Evolutionary conservation across 2,113 vertebrate genomes (phyloP).

Genomic region (Alouatta palliata): DNA sequence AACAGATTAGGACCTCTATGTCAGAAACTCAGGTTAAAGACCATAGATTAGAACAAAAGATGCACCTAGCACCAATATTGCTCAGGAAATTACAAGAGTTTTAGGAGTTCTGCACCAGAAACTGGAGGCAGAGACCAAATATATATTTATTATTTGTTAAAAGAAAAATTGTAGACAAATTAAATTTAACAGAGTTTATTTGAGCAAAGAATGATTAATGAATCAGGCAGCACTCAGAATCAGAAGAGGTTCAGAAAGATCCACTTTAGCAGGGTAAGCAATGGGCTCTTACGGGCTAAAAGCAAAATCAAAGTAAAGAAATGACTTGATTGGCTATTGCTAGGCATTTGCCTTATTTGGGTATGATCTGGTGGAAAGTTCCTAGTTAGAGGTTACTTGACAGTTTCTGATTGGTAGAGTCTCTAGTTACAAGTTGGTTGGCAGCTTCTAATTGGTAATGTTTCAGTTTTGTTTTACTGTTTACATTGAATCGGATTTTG

Average conservation of each 20-base stretch:
- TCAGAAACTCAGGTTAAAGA: background rate
- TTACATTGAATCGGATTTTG: background rate
- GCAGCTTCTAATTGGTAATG: background rate
- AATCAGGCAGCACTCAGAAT: background rate
- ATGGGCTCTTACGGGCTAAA: background rate
- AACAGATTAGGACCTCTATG: background rate
- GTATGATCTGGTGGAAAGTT: background rate
- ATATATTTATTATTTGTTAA: background rate
- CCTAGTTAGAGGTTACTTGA: background rate
- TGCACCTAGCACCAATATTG: background rate
- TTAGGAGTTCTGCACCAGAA: background rate
- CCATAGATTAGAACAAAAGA: background rate
- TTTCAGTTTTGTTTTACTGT: background rate
- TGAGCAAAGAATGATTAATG: background rate
- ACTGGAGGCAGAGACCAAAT: background rate
- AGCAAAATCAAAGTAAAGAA: background rate
- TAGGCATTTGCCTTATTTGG: background rate
- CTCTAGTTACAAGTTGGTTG: background rate
- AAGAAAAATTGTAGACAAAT: background rate
- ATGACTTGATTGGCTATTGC: background rate
- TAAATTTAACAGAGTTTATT: background rate
- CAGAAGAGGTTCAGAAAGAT: background rate
- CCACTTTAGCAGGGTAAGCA: background rate
- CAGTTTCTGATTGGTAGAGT: background rate
- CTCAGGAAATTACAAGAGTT: background rate